Evolutionary conservation across 2,797 vertebrate species (phyloP).

Genomic region (Cyclura pinguis): DNA sequence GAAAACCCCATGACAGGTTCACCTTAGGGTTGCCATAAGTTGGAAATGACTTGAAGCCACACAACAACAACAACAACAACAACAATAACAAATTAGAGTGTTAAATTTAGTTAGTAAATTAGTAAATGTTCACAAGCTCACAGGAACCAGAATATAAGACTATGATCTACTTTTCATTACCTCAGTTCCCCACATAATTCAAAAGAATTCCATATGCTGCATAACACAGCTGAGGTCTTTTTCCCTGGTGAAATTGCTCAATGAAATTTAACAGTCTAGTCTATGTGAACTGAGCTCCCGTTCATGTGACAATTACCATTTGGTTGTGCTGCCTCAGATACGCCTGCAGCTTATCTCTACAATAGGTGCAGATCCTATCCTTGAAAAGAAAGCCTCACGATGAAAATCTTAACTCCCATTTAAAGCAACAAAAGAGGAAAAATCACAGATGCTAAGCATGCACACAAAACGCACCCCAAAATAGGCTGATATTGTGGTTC

Average conservation of each 20-base stretch:
- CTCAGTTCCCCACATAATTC: slow-evolving; percentile 69
- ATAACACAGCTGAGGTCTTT: slow-evolving; percentile 73
- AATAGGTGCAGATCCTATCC: not conserved
- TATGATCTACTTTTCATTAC: slow-evolving; percentile 67
- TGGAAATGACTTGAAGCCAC: too few species aligned
- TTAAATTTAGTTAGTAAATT: slow-evolving; percentile 38
- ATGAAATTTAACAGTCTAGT: slow-evolving; percentile 73
- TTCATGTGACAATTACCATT: slow-evolving; percentile 79
- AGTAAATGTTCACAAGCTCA: slow-evolving; percentile 85
- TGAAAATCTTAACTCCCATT: not conserved
- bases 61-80: too few species aligned
- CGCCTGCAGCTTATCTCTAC: too few species aligned
- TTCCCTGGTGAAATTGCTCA: slow-evolving; percentile 63
- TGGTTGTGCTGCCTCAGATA: slow-evolving; percentile 75
- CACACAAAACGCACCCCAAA: not conserved
- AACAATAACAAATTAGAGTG: too few species aligned
- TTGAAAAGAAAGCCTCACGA: not conserved
- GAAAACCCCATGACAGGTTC: too few species aligned
- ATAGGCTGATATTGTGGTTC: not conserved
- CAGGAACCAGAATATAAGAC: slow-evolving; percentile 84
- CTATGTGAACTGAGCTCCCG: slow-evolving; percentile 77
- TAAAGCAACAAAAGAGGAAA: not conserved
- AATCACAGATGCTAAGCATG: not conserved
- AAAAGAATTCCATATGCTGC: slow-evolving; percentile 75
- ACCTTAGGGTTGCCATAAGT: too few species aligned